These are phyloP conservation scores for Heliconius nattereri DNA, from an alignment of 1,140 invertebrate species.

Conservation along the genomic window DNA sequence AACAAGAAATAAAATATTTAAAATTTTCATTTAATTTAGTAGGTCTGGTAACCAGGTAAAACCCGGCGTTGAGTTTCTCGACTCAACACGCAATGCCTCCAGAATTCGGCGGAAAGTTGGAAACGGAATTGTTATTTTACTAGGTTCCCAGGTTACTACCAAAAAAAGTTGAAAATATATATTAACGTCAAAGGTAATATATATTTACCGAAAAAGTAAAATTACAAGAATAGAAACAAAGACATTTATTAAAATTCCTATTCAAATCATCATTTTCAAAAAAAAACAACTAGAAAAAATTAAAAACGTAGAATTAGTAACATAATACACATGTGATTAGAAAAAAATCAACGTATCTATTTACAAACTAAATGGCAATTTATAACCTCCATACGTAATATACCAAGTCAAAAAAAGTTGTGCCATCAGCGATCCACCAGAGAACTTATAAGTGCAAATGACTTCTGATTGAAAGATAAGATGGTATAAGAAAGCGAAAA, in stretches of 20 bases:
- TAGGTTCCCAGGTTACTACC: too few species aligned
- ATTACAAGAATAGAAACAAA: too few species aligned
- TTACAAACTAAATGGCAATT: neutral
- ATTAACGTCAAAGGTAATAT: too few species aligned
- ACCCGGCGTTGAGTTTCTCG: neutral
- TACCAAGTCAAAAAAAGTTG: conserved; percentile 16
- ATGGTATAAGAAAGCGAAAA: conserved; percentile 53
- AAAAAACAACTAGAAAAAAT: neutral
- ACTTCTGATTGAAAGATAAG: conserved; percentile 51
- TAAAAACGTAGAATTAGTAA: neutral
- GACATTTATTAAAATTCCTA: too few species aligned
- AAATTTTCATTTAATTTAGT: too few species aligned
- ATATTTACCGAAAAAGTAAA: too few species aligned
- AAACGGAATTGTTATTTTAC: too few species aligned
- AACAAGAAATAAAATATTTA: too few species aligned
- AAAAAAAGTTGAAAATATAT: too few species aligned
- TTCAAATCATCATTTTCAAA: neutral
- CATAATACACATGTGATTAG: neutral
- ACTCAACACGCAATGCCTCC: neutral
- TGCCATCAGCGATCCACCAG: conserved; percentile 13
- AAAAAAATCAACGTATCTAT: neutral
- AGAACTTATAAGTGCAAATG: conserved; percentile 51
- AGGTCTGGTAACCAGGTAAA: neutral
- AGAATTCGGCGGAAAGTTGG: too few species aligned
- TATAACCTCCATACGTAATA: neutral